These are phyloP conservation scores for Euschistus heros DNA, from an alignment of 1,140 invertebrate genomes.

Conservation along the genomic window DNA sequence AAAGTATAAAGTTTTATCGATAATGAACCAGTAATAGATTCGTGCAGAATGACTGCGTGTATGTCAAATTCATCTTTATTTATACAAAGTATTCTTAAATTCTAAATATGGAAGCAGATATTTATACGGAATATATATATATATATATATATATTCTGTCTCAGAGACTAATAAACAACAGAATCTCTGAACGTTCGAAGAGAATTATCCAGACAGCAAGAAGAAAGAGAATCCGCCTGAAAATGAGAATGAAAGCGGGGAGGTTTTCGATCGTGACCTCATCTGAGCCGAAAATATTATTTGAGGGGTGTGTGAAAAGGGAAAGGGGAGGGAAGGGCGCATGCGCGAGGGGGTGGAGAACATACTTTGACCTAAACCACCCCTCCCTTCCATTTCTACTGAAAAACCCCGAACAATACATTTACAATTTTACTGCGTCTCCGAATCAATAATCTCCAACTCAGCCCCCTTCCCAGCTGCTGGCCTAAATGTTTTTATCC, in stretches of 20 bases:
- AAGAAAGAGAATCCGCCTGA: constrained; percentile 2
- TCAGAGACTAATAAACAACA: not conserved
- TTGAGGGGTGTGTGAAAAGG: constrained; percentile 7
- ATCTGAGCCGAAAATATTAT: constrained; percentile 12
- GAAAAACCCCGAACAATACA: constrained; percentile 17
- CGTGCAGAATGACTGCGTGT: too few species aligned
- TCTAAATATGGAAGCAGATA: too few species aligned
- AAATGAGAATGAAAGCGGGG: constrained; percentile 5
- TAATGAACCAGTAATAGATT: too few species aligned
- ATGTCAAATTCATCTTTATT: too few species aligned
- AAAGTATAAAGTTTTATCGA: too few species aligned
- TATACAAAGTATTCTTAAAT: too few species aligned
- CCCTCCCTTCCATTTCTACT: constrained; percentile 15
- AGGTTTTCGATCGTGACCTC: constrained; percentile 1
- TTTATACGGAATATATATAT: too few species aligned
- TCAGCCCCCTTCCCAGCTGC: not conserved
- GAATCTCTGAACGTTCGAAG: not conserved
- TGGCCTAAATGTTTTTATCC: too few species aligned
- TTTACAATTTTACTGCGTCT: constrained; percentile 10
- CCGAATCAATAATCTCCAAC: constrained; percentile 9
- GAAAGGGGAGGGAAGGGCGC: not conserved
- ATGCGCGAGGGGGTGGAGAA: not conserved
- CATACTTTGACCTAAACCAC: constrained; percentile 9
- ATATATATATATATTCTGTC: too few species aligned
- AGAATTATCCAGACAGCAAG: not conserved